Evolutionary conservation across 2,113 vertebrate genomes (phyloP), one percentile per base, ranked within the genome.

Genomic region (Spermophilus dauricus): DNA sequence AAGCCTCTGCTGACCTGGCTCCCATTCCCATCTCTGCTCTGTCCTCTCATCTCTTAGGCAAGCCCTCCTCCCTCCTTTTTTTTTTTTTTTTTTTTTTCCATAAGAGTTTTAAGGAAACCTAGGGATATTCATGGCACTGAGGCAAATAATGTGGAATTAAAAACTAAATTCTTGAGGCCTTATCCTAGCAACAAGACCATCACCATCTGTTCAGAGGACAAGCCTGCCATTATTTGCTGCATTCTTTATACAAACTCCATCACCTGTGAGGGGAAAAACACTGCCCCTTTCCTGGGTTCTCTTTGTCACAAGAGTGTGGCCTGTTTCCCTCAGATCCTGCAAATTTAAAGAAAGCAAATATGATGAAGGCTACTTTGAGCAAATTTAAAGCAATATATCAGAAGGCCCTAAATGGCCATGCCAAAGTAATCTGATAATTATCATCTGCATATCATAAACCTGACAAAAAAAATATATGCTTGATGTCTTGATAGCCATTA

Each of bases 81-180:
- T 87, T 98, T 97, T 98, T 98, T 98, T 98, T 99, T 97, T 98
- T 98, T 98, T 98, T 98, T 98, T 98, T 99, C n/a, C n/a, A n/a
- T n/a, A n/a, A n/a, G n/a, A n/a, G n/a, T 97, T 98, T 98, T 98
- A 98, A 98, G 99, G 99, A 99, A 99, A 99, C 98, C 99, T 98
- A 98, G 98, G 98, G 99, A 99, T 99, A 99, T 99, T 99, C 99
- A 99, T 99, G 99, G 99, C 98, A 99, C 99, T 95, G 99, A 99
- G 99, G 99, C 99, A 99, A 99, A 99, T 99, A 99, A 99, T 99
- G 99, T 99, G 99, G 99, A 99, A 99, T 99, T 99, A 99, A 99
- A 99, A 99, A 99, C 99, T 99, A 99, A 99, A 99, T 99, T 99
- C 99, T 99, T 99, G 98, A 98, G 98, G 98, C 99, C 99, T 99